Percentiles rank a stretch among this genome's conserved stretches.
Evolutionary conservation across 2,797 vertebrate species (phyloP).

Genomic region (Pachyuromys duprasi): DNA sequence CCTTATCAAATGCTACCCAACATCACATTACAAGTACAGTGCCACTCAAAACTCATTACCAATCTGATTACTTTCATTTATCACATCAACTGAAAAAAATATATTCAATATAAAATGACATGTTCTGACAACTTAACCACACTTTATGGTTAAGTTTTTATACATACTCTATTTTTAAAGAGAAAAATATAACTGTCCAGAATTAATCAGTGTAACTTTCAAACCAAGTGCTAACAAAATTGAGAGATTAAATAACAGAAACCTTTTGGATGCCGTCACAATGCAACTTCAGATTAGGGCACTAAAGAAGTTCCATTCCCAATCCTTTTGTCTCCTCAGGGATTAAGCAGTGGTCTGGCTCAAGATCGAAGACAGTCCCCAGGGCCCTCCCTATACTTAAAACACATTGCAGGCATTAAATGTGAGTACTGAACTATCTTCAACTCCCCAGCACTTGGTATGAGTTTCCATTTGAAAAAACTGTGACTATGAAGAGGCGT

Average conservation of each 20-base stretch:
- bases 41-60: constrained; percentile 17
- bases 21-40: neutral
- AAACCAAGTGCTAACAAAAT: neutral
- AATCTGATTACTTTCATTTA: constrained; percentile 45
- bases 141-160: neutral
- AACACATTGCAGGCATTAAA: neutral
- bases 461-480: neutral
- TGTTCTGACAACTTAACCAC: constrained; percentile 21
- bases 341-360: neutral
- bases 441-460: neutral
- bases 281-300: neutral
- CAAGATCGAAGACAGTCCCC: neutral
- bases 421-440: neutral
- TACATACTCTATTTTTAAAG: constrained; percentile 45
- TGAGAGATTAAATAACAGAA: constrained; percentile 32
- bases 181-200: neutral
- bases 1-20: constrained; percentile 60
- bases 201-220: neutral
- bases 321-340: neutral
- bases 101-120: neutral
- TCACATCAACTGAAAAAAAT: constrained; percentile 41
- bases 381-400: neutral
- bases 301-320: neutral
- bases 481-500: neutral
- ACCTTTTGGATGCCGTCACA: neutral